Evolutionary conservation across 2,888 invertebrate species (phyloP), one percentile per base, ranked within the genome.

Genomic region (Odiellus spinosus): DNA sequence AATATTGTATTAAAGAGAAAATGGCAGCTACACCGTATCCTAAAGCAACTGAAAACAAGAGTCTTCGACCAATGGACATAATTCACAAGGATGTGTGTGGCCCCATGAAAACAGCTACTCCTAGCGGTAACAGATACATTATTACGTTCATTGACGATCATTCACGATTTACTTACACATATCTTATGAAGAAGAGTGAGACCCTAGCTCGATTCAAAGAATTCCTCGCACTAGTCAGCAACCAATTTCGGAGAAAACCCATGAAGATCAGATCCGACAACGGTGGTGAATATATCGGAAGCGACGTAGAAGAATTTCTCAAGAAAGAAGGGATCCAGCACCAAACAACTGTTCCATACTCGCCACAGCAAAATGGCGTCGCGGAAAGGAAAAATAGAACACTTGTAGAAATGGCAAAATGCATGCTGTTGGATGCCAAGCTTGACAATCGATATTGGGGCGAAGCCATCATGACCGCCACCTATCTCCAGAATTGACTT

Each of bases 251-350:
- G 38, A 42, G 17, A 20, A 26, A 40, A 41, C 39, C 49, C 14
- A 40, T 46, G 40, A 40, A 8, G 8, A 17, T 56, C 14, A 38
- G 46, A 21, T 42, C 41, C 10, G 49, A 54, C 19, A 48, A 48
- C 26, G 53, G 53, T 15, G 44, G 47, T 17, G 53, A 55, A 40
- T 53, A 48, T 32, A 45, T 41, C 4, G 40, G 35, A 32, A 40
- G 34, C 12, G 40, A 41, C 17, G 51, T 56, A 21, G 19, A 50
- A 20, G 33, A 38, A 12, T 54, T 42, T 39, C 46, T 55, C 8
- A 45, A 34, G 26, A 44, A 39, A n/a, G 18, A 48, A 11, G 57
- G 52, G 8, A 58, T 56, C 10, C 3, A 36, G 1, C 55, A 58
- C 42, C 34, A 52, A 36, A n/a, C 19, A 3, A 51, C 57, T 2